These are phyloP conservation scores for Trachemys scripta DNA, from an alignment of 2,113 vertebrate species.

Conservation along the genomic window DNA sequence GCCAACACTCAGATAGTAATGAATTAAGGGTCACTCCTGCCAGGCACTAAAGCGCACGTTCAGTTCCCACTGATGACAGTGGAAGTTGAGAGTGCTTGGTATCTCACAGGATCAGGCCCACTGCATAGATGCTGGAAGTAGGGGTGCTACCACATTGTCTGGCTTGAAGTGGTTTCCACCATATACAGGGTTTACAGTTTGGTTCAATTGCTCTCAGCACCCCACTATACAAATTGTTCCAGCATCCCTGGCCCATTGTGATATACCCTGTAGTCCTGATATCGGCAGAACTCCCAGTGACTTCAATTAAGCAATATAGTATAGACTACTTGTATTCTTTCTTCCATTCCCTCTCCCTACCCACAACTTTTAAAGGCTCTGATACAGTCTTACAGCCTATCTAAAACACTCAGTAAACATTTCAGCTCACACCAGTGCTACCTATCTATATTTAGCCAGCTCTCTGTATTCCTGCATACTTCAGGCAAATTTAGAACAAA, in stretches of 20 bases:
- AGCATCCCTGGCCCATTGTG: not conserved
- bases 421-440: not conserved
- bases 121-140: too few relatives aligned
- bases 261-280: not conserved
- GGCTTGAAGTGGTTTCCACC: too few relatives aligned
- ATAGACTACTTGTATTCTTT: not conserved
- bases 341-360: not conserved
- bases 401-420: not conserved
- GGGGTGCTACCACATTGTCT: too few relatives aligned
- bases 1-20: rapidly evolving
- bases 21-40: not conserved
- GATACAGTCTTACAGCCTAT: not conserved
- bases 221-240: too few relatives aligned
- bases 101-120: not conserved
- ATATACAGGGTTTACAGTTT: too few relatives aligned
- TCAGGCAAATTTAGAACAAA: not conserved
- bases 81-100: not conserved
- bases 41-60: not conserved
- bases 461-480: not conserved
- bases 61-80: not conserved
- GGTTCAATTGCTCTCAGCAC: too few relatives aligned
- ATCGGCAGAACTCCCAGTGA: not conserved
- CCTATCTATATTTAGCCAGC: conserved; percentile 11
- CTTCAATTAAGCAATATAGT: not conserved
- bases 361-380: not conserved